Conservation (phyloP, 2,113 vertebrate genomes). For the Petroica traversi region DNA sequence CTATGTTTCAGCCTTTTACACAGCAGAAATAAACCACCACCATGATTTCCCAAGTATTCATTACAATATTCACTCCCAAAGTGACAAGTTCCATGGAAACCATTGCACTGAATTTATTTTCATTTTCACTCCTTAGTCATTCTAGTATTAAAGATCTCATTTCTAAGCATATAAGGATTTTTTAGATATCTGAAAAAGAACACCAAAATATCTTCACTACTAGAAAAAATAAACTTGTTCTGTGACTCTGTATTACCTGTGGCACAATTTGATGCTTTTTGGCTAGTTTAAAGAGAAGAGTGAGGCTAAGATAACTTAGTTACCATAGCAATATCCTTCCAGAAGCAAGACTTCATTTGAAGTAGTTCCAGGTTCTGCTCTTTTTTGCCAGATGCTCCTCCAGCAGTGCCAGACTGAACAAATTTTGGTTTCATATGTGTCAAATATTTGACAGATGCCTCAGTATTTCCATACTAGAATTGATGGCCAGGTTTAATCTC, state of each 20-base stretch:
- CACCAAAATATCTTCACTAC: neutral
- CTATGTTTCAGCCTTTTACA: neutral
- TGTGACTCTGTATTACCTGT: neutral
- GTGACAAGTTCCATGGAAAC: neutral
- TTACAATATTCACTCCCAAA: neutral
- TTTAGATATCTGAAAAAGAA: neutral
- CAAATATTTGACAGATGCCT: constrained; percentile 27
- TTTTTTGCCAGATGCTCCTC: constrained; percentile 45
- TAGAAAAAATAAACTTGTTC: neutral
- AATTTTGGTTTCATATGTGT: neutral
- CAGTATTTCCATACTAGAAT: neutral
- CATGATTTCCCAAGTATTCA: neutral
- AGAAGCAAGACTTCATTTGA: neutral
- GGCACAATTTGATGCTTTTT: neutral
- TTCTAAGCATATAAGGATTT: neutral
- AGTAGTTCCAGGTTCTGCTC: constrained; percentile 20
- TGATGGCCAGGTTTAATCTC: neutral
- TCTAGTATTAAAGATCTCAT: neutral
- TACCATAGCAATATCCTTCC: constrained; percentile 26
- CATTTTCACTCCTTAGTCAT: neutral
- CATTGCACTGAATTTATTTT: neutral
- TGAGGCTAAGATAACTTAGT: neutral
- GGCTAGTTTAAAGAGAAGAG: neutral
- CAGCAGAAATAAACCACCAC: neutral
- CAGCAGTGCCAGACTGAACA: constrained; percentile 11